Conservation (phyloP, 2,113 vertebrate genomes). For the Montifringilla adamsi region DNA sequence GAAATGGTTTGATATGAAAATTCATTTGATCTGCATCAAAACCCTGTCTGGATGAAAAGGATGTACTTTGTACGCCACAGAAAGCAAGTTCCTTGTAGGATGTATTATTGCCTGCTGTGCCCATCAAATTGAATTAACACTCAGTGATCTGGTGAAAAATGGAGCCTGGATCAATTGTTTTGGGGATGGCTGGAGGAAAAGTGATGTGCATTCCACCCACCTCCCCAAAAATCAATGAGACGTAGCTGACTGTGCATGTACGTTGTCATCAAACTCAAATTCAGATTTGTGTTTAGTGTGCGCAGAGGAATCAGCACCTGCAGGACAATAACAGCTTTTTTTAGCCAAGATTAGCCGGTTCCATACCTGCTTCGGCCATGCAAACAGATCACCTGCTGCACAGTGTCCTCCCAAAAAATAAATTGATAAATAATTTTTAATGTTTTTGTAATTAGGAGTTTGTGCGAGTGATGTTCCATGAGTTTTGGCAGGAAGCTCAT, state of each 20-base stretch:
- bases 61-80: neutral
- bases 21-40: slow-evolving; percentile 27
- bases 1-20: neutral
- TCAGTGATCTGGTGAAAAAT: slow-evolving; percentile 52
- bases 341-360: neutral
- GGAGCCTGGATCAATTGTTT: slow-evolving; percentile 44
- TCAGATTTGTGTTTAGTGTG: neutral
- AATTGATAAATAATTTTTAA: neutral
- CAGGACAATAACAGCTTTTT: neutral
- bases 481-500: neutral
- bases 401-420: neutral
- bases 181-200: slow-evolving; percentile 23
- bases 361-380: neutral
- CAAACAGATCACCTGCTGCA: neutral
- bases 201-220: neutral
- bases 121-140: slow-evolving; percentile 62
- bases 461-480: neutral
- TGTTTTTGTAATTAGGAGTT: neutral
- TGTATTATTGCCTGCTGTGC: neutral
- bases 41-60: neutral
- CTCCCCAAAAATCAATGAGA: slow-evolving; percentile 47
- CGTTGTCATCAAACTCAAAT: neutral
- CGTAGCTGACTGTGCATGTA: neutral
- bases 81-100: slow-evolving; percentile 14
- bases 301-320: neutral